These are phyloP conservation scores for Anoplius nigerrimus DNA, from an alignment of 2,888 invertebrate species.

Conservation along the genomic window DNA sequence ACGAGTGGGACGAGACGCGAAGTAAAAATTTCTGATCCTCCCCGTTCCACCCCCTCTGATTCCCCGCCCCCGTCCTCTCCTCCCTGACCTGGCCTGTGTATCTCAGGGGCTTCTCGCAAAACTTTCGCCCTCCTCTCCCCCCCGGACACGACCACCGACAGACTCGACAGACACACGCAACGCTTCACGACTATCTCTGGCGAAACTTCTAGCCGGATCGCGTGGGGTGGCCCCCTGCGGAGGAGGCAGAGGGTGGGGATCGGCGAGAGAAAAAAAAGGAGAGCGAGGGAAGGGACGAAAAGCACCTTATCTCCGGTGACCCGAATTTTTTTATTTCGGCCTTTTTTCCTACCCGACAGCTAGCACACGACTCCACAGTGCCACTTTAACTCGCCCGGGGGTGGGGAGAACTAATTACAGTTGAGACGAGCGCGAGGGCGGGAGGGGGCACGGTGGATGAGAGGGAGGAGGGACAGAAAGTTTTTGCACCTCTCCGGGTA, in stretches of 20 bases:
- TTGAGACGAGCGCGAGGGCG: not conserved
- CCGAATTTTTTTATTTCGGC: slow-evolving; percentile 3
- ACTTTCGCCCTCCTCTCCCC: slow-evolving; percentile 25
- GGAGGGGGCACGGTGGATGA: too few relatives aligned
- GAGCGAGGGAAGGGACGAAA: slow-evolving; percentile 15
- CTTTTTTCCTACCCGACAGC: not conserved
- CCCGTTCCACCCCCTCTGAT: slow-evolving; percentile 27
- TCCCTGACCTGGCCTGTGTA: not conserved
- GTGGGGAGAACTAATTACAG: slow-evolving; percentile 1
- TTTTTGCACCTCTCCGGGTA: too few relatives aligned
- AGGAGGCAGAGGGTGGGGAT: slow-evolving; percentile 13
- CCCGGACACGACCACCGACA: slow-evolving; percentile 9
- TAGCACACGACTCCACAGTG: not conserved
- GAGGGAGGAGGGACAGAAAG: not conserved
- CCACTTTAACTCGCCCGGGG: not conserved
- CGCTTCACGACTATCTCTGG: slow-evolving; percentile 27
- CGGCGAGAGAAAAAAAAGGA: not conserved
- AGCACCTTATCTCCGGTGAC: slow-evolving; percentile 6
- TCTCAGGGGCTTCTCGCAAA: slow-evolving; percentile 9
- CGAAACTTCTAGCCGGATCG: too few relatives aligned
- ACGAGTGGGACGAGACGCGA: slow-evolving; percentile 30
- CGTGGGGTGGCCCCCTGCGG: slow-evolving; percentile 3
- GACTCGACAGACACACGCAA: slow-evolving; percentile 20
- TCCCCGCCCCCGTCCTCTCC: slow-evolving; percentile 10
- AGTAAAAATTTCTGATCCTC: slow-evolving; percentile 27